Base-by-base conservation (phyloP, 2,888 invertebrate species). In the Zonitis immaculata region DNA sequence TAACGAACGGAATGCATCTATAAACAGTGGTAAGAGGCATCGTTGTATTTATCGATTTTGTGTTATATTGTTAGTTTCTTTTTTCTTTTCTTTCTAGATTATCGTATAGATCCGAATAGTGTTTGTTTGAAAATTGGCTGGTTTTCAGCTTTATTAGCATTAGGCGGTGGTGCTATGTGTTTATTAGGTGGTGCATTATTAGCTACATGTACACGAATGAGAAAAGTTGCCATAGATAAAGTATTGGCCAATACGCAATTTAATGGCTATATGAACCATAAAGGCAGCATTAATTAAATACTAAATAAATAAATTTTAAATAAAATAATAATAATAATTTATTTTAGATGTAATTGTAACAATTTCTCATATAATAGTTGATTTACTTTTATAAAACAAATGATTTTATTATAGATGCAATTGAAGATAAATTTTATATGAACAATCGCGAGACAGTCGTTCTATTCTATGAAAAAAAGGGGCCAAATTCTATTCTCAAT, bases 201-300 rank as follows among this genome's bases (percentile, higher is more conserved):
- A 60, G 85, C 87, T 1, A 86, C 90, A 52, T 92, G 91, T 67
- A 82, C 88, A 11, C 83, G 88, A 57, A 82, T 91, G 75, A 79
- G 87, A 58, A 79, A 84, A 59, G 77, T 70, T 48, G 69, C 73
- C 56, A 71, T 75, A 56, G 76, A 82, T 16, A 80, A 80, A 57
- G 73, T 74, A 43, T 63, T 74, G 60, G 59, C 71, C 8, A 62
- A 61, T 26, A 66, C 63, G 43, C 70, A 72, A 39, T 76, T 77
- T 57, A 75, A 74, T 55, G 76, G 76, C 26, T 77, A 77, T 62
- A 76, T 77, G 76, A 74, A 73, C 46, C 77, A 77, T 58, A 74
- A 76, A 54, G 74, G 75, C 51, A 69, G 72, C 56, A 74, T 76
- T 54, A 74, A 76, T 59, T 76, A 66, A 71, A 65, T 47, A n/a